These are phyloP conservation scores for Pseudonaja textilis DNA, from an alignment of 2,113 vertebrate species.

Conservation along the genomic window DNA sequence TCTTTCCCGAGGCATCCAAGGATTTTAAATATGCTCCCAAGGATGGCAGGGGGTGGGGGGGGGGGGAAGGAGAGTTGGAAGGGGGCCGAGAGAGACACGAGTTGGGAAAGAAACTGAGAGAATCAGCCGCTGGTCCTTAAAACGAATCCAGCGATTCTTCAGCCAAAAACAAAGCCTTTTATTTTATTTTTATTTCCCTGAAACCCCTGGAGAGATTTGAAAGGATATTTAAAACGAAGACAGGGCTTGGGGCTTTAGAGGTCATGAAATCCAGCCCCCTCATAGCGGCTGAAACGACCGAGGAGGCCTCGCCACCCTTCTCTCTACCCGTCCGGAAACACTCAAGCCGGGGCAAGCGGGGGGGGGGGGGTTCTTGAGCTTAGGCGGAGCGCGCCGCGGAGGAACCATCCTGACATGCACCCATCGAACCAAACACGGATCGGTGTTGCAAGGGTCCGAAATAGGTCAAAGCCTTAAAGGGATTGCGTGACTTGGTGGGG, in stretches of 20 bases:
- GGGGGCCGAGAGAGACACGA: fast-evolving
- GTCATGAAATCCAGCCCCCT: not conserved
- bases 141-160: not conserved
- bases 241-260: not conserved
- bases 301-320: not conserved
- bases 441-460: not conserved
- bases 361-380: not conserved
- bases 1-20: not conserved
- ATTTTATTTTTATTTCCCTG: not conserved
- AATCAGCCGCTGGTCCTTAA: not conserved
- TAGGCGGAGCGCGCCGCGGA: not conserved
- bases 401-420: not conserved
- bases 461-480: not conserved
- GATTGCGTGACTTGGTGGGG: not conserved
- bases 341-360: not conserved
- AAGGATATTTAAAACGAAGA: not conserved
- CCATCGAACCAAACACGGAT: not conserved
- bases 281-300: not conserved
- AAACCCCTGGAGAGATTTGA: not conserved
- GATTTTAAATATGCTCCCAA: not conserved
- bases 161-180: not conserved
- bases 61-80: fast-evolving
- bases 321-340: not conserved
- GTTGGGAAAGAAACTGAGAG: not conserved
- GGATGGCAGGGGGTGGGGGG: fast-evolving